Conservation (phyloP, 2,797 vertebrate species). For the Microctenopoma steveboyesi region DNA sequence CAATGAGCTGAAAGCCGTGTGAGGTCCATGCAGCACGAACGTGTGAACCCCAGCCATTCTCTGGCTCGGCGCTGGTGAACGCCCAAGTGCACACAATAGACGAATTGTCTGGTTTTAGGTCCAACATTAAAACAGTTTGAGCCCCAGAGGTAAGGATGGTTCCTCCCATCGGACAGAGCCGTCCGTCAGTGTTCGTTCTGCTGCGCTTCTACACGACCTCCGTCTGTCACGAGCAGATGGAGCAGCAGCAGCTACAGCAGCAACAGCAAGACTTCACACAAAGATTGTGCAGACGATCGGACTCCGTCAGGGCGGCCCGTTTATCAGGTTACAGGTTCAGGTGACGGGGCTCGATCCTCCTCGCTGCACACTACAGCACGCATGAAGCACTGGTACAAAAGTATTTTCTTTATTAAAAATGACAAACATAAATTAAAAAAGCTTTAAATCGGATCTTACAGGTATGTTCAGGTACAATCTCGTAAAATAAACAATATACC, state of each 20-base stretch:
- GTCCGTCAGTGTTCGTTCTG: too few species aligned
- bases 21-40: slow-evolving; percentile 57
- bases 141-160: not conserved
- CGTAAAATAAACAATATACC: slow-evolving; percentile 71
- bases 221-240: slow-evolving; percentile 43
- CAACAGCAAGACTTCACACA: slow-evolving; percentile 41
- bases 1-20: slow-evolving; percentile 56
- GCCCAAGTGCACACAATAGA: slow-evolving; percentile 61
- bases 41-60: slow-evolving; percentile 52
- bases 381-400: slow-evolving; percentile 70
- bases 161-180: too few species aligned
- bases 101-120: slow-evolving; percentile 47
- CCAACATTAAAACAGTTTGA: slow-evolving; percentile 33
- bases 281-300: slow-evolving; percentile 40
- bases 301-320: slow-evolving; percentile 44
- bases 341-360: not conserved
- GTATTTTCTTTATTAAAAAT: slow-evolving; percentile 76
- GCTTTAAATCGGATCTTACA: slow-evolving; percentile 63
- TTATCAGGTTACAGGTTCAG: slow-evolving; percentile 22
- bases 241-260: slow-evolving; percentile 13
- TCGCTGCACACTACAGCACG: slow-evolving; percentile 23
- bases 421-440: slow-evolving; percentile 81
- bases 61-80: slow-evolving; percentile 50
- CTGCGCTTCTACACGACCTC: slow-evolving; percentile 22
- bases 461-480: slow-evolving; percentile 71